Evolutionary conservation across 2,888 invertebrate species (phyloP), one percentile per base, ranked within the genome.

Genomic region (Phyllotreta striolata): DNA sequence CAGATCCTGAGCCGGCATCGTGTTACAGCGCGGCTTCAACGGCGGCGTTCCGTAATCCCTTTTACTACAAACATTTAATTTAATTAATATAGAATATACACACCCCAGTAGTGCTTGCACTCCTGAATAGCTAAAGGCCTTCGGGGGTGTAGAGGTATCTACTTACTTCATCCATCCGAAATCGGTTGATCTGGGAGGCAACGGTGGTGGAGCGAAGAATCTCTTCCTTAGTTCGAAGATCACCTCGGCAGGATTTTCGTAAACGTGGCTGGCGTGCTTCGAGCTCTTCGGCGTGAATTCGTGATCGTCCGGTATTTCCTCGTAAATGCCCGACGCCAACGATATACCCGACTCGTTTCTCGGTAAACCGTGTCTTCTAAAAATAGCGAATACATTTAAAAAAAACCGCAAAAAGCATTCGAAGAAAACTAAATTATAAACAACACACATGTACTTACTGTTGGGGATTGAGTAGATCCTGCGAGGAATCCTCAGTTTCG

Each of bases 271-370:
- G 7, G 37, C 12, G 8, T 64, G 62, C 60, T 66, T 66, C 9
- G 38, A 8, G 6, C 41, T 9, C 24, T 10, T 40, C 3, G 54
- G 54, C 41, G 61, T 65, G 12, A 10, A 35, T 38, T 64, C 61
- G 10, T 66, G 70, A 13, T 75, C 73, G 6, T 88, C 89, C 0
- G 85, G 79, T 67, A 89, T 89, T 80, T 89, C 89, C 74, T 89
- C 89, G 78, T 89, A 89, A 69, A 89, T 87, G 46, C 89, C 89
- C n/a, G 74, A 74, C 13, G 87, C 84, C 3, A 87, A 75, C 0
- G 89, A 89, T 47, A 84, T 81, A 34, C 86, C 83, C 0, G 89
- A 89, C 65, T 82, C 80, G 4, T 86, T 84, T 0, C 86, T 84
- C 0, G 81, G 76, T 58, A 58, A 46, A 39, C 37, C 66, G 43